Base-by-base conservation (phyloP, 2,113 vertebrate genomes). In the Talpa occidentalis region DNA sequence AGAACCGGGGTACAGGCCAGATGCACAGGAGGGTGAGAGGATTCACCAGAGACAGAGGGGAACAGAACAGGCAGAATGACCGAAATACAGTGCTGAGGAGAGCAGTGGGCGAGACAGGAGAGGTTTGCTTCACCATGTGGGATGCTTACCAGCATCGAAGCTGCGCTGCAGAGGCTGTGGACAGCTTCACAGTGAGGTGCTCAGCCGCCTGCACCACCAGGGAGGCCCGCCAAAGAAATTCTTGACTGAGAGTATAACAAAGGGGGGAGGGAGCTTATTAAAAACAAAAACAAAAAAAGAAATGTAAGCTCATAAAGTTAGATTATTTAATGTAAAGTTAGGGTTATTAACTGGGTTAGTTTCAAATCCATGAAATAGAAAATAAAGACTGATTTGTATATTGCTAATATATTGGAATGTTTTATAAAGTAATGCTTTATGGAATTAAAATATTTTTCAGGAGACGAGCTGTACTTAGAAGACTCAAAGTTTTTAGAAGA, bases 391-490 rank as follows among this genome's bases (percentile, higher is more conserved):
- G 21, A 49, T 88, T 89, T 80, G 2, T 66, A 32, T 87, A 44
- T 83, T 30, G 24, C n/a, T 81, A 49, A 76, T 35, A 35, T 35
- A 30, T 52, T 87, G 70, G 47, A 69, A 42, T 67, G 26, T 74
- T 91, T 73, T 73, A n/a, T 92, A 60, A 94, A 83, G 73, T 86
- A 73, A 73, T 42, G 40, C 17, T 87, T 17, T 78, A 19, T 88
- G 2, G 88, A 96, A 96, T 74, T 70, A 74, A 88, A 94, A 47
- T 62, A 47, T 97, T 91, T 93, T 87, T 30, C 73, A 99, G 98
- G 98, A 80, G 98, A 99, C 94, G 98, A 99, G 17, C 95, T 99
- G 19, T 98, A 99, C 89, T 95, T 98, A 1, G 97, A 98, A 96
- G 97, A 98, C 92, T 97, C 98, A 60, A 93, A 98, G 85, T 97